Evolutionary conservation across 2,113 vertebrate genomes (phyloP).

Genomic region (Colinus virginianus): DNA sequence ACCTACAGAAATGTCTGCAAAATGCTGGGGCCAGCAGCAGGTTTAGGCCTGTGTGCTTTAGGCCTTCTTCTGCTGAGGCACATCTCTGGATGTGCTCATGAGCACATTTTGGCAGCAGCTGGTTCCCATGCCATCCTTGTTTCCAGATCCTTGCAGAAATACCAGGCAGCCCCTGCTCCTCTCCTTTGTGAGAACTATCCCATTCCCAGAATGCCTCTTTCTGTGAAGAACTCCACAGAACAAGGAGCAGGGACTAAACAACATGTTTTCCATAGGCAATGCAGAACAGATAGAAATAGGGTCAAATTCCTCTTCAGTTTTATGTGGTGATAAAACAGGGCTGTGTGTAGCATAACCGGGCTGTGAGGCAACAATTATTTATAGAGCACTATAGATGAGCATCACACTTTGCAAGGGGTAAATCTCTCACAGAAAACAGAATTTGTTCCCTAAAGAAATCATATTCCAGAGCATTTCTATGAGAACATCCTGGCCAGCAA

Average conservation of each 20-base stretch:
- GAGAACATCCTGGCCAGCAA: not conserved
- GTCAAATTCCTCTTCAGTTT: not conserved
- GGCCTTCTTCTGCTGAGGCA: not conserved
- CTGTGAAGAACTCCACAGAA: not conserved
- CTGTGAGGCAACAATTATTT: not conserved
- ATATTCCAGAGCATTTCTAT: not conserved
- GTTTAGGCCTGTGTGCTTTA: not conserved
- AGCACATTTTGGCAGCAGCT: not conserved
- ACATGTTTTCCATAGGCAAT: not conserved
- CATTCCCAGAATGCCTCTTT: not conserved
- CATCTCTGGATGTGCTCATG: not conserved
- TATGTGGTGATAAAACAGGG: not conserved
- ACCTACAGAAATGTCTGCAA: not conserved
- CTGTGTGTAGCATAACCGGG: not conserved
- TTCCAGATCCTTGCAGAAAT: not conserved
- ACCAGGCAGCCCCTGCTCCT: not conserved
- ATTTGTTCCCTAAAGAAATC: not conserved
- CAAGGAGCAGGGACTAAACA: not conserved
- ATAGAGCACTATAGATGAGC: not conserved
- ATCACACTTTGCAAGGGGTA: not conserved
- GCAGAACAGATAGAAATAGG: not conserved
- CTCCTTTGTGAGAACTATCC: not conserved
- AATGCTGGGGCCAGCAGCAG: not conserved
- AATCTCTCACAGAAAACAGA: conserved; percentile 5
- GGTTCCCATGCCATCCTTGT: not conserved